phyloP scores from a whole-genome alignment of 2,888 invertebrate species.

The Pediacus dermestoides region DNA sequence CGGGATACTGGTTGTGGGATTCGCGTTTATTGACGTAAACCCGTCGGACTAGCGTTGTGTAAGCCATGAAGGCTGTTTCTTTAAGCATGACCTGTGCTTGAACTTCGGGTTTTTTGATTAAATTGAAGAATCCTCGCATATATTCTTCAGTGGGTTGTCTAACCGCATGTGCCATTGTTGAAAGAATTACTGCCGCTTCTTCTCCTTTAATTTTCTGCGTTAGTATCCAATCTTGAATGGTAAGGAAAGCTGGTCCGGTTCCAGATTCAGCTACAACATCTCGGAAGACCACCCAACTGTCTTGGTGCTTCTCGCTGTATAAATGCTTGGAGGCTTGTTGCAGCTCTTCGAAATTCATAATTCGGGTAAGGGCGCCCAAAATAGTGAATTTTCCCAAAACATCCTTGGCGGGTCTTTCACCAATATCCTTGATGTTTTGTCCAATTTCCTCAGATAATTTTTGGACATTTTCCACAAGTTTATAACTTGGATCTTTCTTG shows the following conservation, averaged over 20 bases:
- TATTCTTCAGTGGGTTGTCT: slow-evolving; percentile 61
- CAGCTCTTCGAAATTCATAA: slow-evolving; percentile 60
- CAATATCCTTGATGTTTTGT: slow-evolving; percentile 53
- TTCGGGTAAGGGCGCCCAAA: slow-evolving; percentile 55
- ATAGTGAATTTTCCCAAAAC: slow-evolving; percentile 61
- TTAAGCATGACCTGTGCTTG: slow-evolving; percentile 53
- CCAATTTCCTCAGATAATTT: slow-evolving; percentile 30
- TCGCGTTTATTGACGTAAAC: slow-evolving; percentile 58
- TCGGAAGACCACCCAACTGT: slow-evolving; percentile 61
- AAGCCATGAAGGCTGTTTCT: slow-evolving; percentile 55
- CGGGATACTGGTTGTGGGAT: slow-evolving; percentile 59
- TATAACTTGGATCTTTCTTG: slow-evolving; percentile 21
- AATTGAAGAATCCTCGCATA: slow-evolving; percentile 56
- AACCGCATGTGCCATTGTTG: slow-evolving; percentile 52
- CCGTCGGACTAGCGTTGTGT: slow-evolving; percentile 57
- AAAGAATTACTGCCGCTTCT: slow-evolving; percentile 60
- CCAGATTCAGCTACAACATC: slow-evolving; percentile 64
- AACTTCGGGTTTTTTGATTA: slow-evolving; percentile 55
- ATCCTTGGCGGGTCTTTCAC: slow-evolving; percentile 56
- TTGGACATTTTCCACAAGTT: slow-evolving; percentile 32
- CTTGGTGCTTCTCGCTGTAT: slow-evolving; percentile 44
- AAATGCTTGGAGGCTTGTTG: slow-evolving; percentile 53
- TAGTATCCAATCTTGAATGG: slow-evolving; percentile 58
- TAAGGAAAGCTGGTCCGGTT: slow-evolving; percentile 61
- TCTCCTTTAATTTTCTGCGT: slow-evolving; percentile 49